These are phyloP conservation scores for Epistrophella euchroma DNA, from an alignment of 2,888 invertebrate species.

Conservation along the genomic window DNA sequence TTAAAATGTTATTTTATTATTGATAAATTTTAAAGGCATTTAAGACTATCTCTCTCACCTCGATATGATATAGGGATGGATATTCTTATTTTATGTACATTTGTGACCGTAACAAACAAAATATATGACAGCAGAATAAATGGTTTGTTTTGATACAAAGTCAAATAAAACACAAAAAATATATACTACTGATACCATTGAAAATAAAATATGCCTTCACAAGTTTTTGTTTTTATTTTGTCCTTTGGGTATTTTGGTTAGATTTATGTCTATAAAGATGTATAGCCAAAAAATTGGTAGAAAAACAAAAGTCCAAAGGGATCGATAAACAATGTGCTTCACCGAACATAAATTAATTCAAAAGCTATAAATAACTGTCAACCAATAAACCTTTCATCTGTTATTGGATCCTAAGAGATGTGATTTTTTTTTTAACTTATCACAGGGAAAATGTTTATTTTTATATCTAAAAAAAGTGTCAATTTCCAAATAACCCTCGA, in stretches of 20 bases:
- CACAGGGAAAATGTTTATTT: background rate
- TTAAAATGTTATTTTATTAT: background rate
- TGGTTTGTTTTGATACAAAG: constrained; percentile 13
- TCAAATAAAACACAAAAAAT: background rate
- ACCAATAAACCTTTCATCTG: constrained; percentile 5
- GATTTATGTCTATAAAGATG: background rate
- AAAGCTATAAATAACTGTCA: constrained; percentile 43
- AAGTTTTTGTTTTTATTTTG: background rate
- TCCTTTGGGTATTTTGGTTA: background rate
- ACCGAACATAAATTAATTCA: constrained; percentile 17
- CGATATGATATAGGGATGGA: background rate
- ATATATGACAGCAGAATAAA: background rate
- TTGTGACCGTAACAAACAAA: background rate
- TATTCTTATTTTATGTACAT: background rate
- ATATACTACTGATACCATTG: background rate
- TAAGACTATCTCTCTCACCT: too few relatives aligned
- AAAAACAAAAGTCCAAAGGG: constrained; percentile 3
- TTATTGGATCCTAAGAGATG: background rate
- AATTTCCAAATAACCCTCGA: background rate
- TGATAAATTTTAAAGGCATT: background rate
- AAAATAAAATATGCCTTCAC: background rate
- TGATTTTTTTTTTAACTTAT: background rate
- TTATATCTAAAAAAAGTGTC: background rate
- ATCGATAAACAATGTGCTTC: background rate
- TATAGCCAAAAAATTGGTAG: background rate